A percentile compares a stretch with the other conserved stretches of the same genome.
These are phyloP conservation scores for Prosopocoilus inquinatus DNA, from an alignment of 2,888 invertebrate species.

Conservation along the genomic window DNA sequence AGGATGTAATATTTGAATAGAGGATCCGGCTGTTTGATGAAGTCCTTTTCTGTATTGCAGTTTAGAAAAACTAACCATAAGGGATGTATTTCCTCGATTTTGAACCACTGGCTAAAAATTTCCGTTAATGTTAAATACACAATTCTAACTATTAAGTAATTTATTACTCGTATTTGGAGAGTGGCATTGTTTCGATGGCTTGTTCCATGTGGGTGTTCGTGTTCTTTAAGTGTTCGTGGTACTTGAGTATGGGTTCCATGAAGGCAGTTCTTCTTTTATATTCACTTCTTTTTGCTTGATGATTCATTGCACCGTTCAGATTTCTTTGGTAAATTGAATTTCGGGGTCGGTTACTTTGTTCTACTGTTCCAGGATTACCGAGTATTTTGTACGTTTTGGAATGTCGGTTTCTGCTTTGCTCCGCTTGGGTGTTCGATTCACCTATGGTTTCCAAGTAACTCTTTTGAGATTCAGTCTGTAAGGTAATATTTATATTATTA, in stretches of 20 bases:
- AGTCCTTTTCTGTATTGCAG: conserved; percentile 67
- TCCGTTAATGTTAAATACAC: conserved; percentile 6
- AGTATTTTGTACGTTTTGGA: no score
- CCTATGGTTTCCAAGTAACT: no score
- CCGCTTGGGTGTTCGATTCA: no score
- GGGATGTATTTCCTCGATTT: conserved; percentile 59
- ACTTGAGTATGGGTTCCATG: conserved; percentile 67
- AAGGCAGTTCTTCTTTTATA: conserved; percentile 60
- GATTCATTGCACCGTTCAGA: no score
- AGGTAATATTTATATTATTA: no score
- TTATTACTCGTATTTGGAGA: conserved; percentile 72
- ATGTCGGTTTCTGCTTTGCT: no score
- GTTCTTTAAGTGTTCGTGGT: conserved; percentile 64
- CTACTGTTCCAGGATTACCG: no score
- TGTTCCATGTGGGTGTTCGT: conserved; percentile 76
- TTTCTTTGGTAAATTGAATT: no score
- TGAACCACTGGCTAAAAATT: conserved; percentile 65
- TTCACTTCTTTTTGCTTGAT: no score
- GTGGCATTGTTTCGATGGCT: conserved; percentile 81
- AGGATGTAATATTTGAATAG: conserved; percentile 80
- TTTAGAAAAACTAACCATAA: conserved; percentile 64
- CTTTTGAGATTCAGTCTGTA: no score
- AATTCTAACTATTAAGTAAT: background rate
- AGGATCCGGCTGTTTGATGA: conserved; percentile 74
- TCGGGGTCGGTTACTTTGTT: no score